A percentile compares a stretch with the other conserved stretches of the same genome.
Evolutionary conservation across 1,140 invertebrate genomes (phyloP).

Genomic region (Wasmannia auropunctata): DNA sequence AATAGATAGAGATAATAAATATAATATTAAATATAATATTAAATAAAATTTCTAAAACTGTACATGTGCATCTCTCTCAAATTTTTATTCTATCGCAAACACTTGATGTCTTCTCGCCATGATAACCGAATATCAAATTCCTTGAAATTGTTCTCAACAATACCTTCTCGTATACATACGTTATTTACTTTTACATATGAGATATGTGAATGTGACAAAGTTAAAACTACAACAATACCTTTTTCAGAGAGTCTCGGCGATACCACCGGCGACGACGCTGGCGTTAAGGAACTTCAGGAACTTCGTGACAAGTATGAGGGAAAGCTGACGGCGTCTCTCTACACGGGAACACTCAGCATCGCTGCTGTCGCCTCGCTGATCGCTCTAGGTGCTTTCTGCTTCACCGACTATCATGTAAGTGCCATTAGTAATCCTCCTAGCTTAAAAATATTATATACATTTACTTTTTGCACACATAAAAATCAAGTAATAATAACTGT

Average conservation of each 20-base stretch:
- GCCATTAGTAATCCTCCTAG: not conserved
- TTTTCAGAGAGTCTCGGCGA: slow-evolving; percentile 72
- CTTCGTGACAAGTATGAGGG: slow-evolving; percentile 83
- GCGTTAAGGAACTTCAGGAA: slow-evolving; percentile 80
- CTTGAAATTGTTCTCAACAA: no score
- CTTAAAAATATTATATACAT: not conserved
- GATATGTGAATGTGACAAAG: not conserved
- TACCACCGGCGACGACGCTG: slow-evolving; percentile 64
- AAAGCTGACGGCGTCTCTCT: slow-evolving; percentile 82
- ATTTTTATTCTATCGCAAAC: no score
- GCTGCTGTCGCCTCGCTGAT: slow-evolving; percentile 77
- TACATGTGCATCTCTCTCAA: no score
- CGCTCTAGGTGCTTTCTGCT: slow-evolving; percentile 77
- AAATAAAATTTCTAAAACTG: no score
- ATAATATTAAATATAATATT: no score
- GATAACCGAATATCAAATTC: no score
- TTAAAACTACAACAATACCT: not conserved
- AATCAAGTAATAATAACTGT: not conserved
- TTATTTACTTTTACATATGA: no score
- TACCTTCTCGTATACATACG: no score
- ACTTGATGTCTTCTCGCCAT: no score
- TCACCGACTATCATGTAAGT: slow-evolving; percentile 56
- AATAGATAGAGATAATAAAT: no score
- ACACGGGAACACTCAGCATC: slow-evolving; percentile 79
- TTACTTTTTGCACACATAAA: not conserved